These are phyloP conservation scores for Protodeltote pygarga DNA, from an alignment of 2,888 invertebrate genomes.

Conservation along the genomic window DNA sequence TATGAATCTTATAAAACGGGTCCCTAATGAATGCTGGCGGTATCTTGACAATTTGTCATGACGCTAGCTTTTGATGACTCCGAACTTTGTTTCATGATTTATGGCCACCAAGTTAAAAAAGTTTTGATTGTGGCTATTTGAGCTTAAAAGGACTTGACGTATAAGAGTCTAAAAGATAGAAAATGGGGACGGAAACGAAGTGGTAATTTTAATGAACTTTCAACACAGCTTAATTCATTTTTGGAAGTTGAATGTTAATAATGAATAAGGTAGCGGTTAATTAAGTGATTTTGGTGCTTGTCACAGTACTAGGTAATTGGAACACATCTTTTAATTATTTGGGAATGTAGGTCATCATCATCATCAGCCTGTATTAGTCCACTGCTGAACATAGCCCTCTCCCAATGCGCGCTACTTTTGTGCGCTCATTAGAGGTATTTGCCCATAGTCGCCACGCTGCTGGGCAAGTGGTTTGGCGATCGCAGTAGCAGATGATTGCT, in stretches of 20 bases:
- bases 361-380: too few relatives aligned
- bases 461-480: too few relatives aligned
- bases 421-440: too few relatives aligned
- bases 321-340: too few relatives aligned
- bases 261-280: too few relatives aligned
- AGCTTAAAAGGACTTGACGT: slow-evolving; percentile 21
- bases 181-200: slow-evolving; percentile 7
- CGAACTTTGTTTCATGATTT: slow-evolving; percentile 32
- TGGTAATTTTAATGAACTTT: slow-evolving; percentile 3
- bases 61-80: slow-evolving; percentile 24
- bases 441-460: too few relatives aligned
- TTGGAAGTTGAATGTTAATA: not conserved
- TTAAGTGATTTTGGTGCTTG: too few relatives aligned
- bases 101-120: slow-evolving; percentile 34
- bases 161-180: slow-evolving; percentile 11
- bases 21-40: slow-evolving; percentile 16
- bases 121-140: slow-evolving; percentile 26
- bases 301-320: too few relatives aligned
- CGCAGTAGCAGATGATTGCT: too few relatives aligned
- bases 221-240: not conserved
- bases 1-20: slow-evolving; percentile 17
- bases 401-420: too few relatives aligned
- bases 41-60: slow-evolving; percentile 43
- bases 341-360: too few relatives aligned
- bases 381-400: too few relatives aligned